Evolutionary conservation across 2,888 invertebrate species (phyloP), one percentile per base, ranked within the genome.

Genomic region (Himalopsyche japonica): DNA sequence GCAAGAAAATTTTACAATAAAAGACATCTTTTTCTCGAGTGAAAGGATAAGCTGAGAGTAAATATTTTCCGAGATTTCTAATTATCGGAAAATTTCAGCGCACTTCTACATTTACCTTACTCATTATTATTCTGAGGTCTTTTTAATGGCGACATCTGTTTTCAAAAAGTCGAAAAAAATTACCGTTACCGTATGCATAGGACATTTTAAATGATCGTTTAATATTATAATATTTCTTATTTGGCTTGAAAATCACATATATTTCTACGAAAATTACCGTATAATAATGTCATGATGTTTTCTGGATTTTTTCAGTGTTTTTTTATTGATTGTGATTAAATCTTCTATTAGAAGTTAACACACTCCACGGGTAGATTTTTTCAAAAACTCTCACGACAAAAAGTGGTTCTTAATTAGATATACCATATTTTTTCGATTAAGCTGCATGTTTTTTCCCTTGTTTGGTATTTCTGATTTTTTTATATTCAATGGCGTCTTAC

Each of bases 81-180:
- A 77, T 77, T 77, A 77, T 77, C 77, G 77, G 77, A 43, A 77
- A 77, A 77, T 34, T 77, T 43, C 77, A 37, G 34, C 77, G 34
- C 37, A 77, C 77, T 77, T 77, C 43, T 37, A 20, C 37, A 77
- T 77, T 77, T 77, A 77, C 77, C 37, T 43, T 77, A 77, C 77
- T 77, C 43, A 77, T 77, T 43, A 77, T 77, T 43, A 43, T 43
- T 77, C 43, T 20, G 70, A 70, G 30, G 70, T 70, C 70, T 70
- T 70, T 70, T 70, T 70, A 70, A 70, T 70, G 70, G 70, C 27
- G 30, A 70, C 70, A 70, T 70, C 70, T 70, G 70, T 70, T 70
- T 15, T 0, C 12, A 20, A 27, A 70, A 30, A 70, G 30, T 15
- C 30, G 15, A 30, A 70, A 70, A 70, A 70, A 70, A 30, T 15